A percentile compares a stretch with the other conserved stretches of the same genome.
These are phyloP conservation scores for Casuarius casuarius DNA, from an alignment of 2,113 vertebrate species.

Conservation along the genomic window DNA sequence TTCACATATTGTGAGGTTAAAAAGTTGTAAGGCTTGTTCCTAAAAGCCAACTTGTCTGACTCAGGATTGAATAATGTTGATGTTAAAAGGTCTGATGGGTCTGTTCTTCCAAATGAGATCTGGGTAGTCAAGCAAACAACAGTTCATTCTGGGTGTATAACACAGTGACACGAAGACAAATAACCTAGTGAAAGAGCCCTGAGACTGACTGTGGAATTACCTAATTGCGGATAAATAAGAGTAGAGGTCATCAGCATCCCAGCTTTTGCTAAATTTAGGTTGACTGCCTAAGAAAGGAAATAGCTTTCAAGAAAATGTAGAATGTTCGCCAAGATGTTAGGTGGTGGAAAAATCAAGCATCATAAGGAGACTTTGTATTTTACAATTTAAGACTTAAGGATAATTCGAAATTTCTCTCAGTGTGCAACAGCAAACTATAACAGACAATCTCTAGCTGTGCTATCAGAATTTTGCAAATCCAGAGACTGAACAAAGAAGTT, in stretches of 20 bases:
- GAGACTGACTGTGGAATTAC: conserved; percentile 45
- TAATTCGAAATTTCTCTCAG: conserved; percentile 30
- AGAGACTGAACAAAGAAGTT: conserved; percentile 20
- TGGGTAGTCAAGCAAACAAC: conserved; percentile 9
- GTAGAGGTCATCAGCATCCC: conserved; percentile 33
- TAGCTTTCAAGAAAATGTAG: conserved; percentile 62
- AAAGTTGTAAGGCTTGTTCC: not conserved
- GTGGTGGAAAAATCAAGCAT: conserved; percentile 55
- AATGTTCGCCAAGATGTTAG: conserved; percentile 50
- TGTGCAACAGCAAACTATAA: not conserved
- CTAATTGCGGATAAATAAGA: conserved; percentile 2
- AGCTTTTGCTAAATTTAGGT: conserved; percentile 61
- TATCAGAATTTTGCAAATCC: not conserved
- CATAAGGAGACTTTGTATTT: conserved; percentile 48
- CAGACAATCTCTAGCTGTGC: not conserved
- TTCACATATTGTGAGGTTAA: not conserved
- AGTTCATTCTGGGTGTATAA: conserved; percentile 5
- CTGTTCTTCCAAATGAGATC: conserved; percentile 23
- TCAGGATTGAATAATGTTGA: conserved; percentile 15
- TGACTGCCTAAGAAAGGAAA: conserved; percentile 65
- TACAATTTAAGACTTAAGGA: conserved; percentile 1
- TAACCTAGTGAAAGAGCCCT: conserved; percentile 31
- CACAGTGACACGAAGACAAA: conserved; percentile 43
- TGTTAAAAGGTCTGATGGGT: conserved; percentile 15
- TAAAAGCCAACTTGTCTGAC: not conserved